Conservation (phyloP, 2,888 invertebrate species). For the Tiliacea aurago region DNA sequence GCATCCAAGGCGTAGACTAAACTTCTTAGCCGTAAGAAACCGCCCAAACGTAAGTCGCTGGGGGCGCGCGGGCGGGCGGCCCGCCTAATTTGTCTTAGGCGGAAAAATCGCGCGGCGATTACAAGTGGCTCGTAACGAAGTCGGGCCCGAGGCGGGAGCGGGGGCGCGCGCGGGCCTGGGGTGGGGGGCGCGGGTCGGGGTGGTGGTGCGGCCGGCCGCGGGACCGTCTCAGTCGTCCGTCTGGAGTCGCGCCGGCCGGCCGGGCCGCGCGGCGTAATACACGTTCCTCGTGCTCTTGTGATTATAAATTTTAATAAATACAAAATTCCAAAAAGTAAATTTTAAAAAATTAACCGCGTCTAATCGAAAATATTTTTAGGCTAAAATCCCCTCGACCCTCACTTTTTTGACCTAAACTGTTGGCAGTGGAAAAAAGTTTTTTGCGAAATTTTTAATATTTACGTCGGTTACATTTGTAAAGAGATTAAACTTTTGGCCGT, state of each 20-base stretch:
- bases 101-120: slow-evolving; percentile 90
- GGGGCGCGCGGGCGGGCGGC: slow-evolving; percentile 79
- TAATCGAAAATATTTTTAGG: slow-evolving; percentile 89
- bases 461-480: slow-evolving; percentile 89
- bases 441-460: slow-evolving; percentile 89
- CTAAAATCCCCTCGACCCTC: slow-evolving; percentile 82
- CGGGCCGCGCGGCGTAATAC: slow-evolving; percentile 90
- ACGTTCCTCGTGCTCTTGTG: slow-evolving; percentile 91
- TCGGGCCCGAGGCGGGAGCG: slow-evolving; percentile 79
- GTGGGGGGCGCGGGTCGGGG: slow-evolving; percentile 68
- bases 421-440: slow-evolving; percentile 85
- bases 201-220: slow-evolving; percentile 79
- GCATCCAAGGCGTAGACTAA: slow-evolving; percentile 76
- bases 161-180: slow-evolving; percentile 64
- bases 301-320: slow-evolving; percentile 88
- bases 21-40: slow-evolving; percentile 82
- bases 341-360: slow-evolving; percentile 82
- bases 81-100: slow-evolving; percentile 91
- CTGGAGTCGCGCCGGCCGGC: slow-evolving; percentile 90
- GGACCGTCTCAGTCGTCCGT: slow-evolving; percentile 89
- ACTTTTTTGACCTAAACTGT: slow-evolving; percentile 86
- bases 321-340: slow-evolving; percentile 78
- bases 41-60: slow-evolving; percentile 82
- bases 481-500: slow-evolving; percentile 88
- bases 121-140: slow-evolving; percentile 91